These are phyloP conservation scores for Drosophila merina DNA, from an alignment of 2,888 invertebrate genomes.

Conservation along the genomic window DNA sequence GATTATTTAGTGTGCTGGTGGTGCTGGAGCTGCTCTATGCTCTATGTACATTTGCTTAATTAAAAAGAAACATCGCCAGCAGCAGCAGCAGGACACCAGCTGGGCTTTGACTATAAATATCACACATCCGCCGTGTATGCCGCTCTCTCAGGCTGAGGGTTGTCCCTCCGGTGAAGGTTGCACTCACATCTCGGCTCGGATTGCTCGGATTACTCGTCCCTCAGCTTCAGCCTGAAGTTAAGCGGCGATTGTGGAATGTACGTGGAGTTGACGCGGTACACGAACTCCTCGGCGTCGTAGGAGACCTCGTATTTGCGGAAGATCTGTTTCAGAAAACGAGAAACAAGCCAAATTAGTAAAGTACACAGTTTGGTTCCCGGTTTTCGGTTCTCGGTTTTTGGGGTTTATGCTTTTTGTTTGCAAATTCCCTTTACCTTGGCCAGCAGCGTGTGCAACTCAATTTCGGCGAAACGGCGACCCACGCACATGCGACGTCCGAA, in stretches of 20 bases:
- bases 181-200: neutral
- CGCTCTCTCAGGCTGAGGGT: constrained; percentile 11
- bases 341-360: constrained; percentile 21
- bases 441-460: constrained; percentile 89
- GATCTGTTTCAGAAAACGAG: constrained; percentile 84
- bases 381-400: neutral
- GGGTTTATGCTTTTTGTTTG: neutral
- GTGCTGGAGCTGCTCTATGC: constrained; percentile 22
- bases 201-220: constrained; percentile 70
- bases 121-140: constrained; percentile 61
- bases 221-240: constrained; percentile 87
- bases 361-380: too few species aligned
- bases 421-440: constrained; percentile 86
- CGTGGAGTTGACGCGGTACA: constrained; percentile 90
- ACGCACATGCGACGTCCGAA: constrained; percentile 91
- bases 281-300: constrained; percentile 88
- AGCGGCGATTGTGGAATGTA: constrained; percentile 90
- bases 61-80: constrained; percentile 43
- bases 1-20: constrained; percentile 14
- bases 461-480: constrained; percentile 92
- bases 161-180: constrained; percentile 6
- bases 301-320: constrained; percentile 89
- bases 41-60: constrained; percentile 69
- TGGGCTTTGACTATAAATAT: constrained; percentile 55
- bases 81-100: constrained; percentile 19